Conservation (phyloP, 2,888 invertebrate species). For the Ormyrus thymus region DNA sequence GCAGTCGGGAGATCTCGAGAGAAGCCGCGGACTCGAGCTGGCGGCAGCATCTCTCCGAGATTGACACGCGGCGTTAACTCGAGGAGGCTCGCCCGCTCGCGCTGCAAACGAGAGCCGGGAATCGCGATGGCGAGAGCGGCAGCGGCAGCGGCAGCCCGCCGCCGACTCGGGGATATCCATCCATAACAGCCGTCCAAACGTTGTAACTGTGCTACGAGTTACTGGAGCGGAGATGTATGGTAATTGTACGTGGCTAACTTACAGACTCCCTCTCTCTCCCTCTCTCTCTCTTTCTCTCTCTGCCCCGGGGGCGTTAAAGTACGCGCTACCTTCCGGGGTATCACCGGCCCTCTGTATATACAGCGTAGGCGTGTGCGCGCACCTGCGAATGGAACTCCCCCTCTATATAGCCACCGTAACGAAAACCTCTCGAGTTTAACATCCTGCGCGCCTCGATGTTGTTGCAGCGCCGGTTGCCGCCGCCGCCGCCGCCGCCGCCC, state of each 20-base stretch:
- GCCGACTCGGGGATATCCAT: slow-evolving; percentile 61
- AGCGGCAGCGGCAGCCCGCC: slow-evolving; percentile 53
- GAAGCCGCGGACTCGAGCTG: background rate
- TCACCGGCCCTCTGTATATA: slow-evolving; percentile 22
- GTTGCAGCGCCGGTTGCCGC: too few relatives aligned
- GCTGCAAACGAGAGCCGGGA: slow-evolving; percentile 35
- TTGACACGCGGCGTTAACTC: slow-evolving; percentile 55
- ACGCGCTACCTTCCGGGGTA: slow-evolving; percentile 63
- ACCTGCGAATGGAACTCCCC: slow-evolving; percentile 28
- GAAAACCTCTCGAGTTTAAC: slow-evolving; percentile 62
- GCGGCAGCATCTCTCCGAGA: slow-evolving; percentile 42
- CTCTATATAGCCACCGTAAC: too few relatives aligned
- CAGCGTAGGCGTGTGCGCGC: background rate
- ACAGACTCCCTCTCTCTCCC: slow-evolving; percentile 63
- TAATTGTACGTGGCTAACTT: slow-evolving; percentile 72
- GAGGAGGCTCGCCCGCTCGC: slow-evolving; percentile 17
- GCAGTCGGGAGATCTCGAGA: background rate
- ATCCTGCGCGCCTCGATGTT: slow-evolving; percentile 28
- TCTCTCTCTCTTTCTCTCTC: slow-evolving; percentile 16
- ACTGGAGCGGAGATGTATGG: slow-evolving; percentile 66
- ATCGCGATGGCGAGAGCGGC: slow-evolving; percentile 26
- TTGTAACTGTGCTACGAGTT: slow-evolving; percentile 62
- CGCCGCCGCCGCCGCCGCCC: too few relatives aligned
- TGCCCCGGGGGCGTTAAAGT: slow-evolving; percentile 67
- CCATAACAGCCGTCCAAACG: slow-evolving; percentile 66